phyloP scores from a whole-genome alignment of 2,113 vertebrate species.

The Corythornis vintsioides region DNA sequence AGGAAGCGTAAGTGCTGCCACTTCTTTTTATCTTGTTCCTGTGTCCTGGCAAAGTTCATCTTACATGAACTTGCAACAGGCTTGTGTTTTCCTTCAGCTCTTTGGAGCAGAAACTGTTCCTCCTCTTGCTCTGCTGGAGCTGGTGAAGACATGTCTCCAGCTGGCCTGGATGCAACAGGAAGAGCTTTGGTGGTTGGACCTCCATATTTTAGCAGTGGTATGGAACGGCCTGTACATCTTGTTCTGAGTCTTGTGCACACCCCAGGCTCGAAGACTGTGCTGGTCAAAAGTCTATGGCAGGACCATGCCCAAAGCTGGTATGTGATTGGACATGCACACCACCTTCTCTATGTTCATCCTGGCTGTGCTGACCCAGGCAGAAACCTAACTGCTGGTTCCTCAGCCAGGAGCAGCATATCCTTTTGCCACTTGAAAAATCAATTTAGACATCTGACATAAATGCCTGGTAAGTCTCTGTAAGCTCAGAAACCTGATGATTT shows the following conservation, averaged over 20 bases:
- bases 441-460: rapidly evolving
- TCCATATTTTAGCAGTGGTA: not conserved
- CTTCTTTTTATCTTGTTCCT: slow-evolving; percentile 7
- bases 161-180: not conserved
- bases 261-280: not conserved
- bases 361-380: not conserved
- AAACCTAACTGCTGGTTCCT: not conserved
- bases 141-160: rapidly evolving
- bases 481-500: not conserved
- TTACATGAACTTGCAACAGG: not conserved
- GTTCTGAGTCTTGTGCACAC: not conserved
- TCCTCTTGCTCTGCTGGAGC: not conserved
- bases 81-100: not conserved
- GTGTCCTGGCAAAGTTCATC: slow-evolving; percentile 1
- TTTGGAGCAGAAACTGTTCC: not conserved
- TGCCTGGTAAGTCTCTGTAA: not conserved
- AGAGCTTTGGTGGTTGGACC: not conserved
- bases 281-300: not conserved
- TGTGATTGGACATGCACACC: rapidly evolving
- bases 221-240: not conserved
- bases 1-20: slow-evolving; percentile 31
- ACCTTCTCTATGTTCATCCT: not conserved
- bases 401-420: not conserved
- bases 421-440: not conserved
- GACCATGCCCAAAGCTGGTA: not conserved